Conservation (phyloP, 2,888 invertebrate species). For the Drosophila barbarae region DNA sequence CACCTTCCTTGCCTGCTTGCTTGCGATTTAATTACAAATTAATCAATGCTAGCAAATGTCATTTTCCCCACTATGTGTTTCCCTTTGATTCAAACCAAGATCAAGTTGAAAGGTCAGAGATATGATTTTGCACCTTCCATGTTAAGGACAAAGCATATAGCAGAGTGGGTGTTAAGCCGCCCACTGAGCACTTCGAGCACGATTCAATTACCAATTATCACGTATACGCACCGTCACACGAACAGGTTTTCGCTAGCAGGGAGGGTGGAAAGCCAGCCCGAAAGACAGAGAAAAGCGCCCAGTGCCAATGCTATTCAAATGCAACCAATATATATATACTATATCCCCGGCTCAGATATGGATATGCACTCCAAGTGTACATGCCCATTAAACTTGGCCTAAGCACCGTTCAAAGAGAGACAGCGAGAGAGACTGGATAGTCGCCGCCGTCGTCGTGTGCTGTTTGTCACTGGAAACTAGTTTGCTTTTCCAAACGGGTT, state of each 20-base stretch:
- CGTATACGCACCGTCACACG: constrained; percentile 37
- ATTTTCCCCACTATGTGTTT: neutral
- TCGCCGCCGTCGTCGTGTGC: constrained; percentile 25
- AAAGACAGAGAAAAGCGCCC: constrained; percentile 20
- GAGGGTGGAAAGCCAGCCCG: constrained; percentile 16
- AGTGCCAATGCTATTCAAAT: constrained; percentile 24
- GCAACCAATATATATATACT: neutral
- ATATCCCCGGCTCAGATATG: constrained; percentile 16
- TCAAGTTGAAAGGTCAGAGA: constrained; percentile 1
- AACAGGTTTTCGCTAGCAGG: constrained; percentile 21
- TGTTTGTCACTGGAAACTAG: constrained; percentile 61
- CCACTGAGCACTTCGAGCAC: constrained; percentile 5
- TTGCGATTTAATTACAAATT: neutral
- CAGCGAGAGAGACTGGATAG: constrained; percentile 21
- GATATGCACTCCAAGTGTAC: constrained; percentile 26
- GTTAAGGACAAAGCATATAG: neutral
- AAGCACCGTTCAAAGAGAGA: constrained; percentile 30
- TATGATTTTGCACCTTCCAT: constrained; percentile 2
- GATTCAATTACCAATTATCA: constrained; percentile 35
- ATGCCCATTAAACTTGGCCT: constrained; percentile 62
- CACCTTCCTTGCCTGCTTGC: neutral
- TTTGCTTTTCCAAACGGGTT: constrained; percentile 59
- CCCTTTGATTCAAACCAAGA: neutral
- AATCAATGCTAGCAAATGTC: neutral
- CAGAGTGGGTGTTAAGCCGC: constrained; percentile 2